phyloP scores from a whole-genome alignment of 2,797 vertebrate species.

The Amazona finschi region DNA sequence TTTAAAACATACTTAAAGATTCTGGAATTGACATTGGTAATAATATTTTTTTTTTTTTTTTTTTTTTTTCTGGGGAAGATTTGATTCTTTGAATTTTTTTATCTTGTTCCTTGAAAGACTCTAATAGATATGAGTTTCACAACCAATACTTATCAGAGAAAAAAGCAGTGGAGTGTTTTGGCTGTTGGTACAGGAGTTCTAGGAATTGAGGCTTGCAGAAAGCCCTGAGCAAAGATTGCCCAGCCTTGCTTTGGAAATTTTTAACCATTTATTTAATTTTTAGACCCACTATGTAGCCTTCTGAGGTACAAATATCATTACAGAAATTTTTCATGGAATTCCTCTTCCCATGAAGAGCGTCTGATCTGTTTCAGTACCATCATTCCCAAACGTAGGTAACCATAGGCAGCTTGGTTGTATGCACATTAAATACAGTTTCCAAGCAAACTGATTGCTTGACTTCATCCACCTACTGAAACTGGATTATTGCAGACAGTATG shows the following conservation, averaged over 20 bases:
- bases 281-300: neutral
- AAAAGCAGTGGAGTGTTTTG: neutral
- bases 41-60: neutral
- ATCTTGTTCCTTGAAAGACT: neutral
- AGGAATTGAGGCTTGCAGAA: neutral
- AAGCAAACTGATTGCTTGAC: neutral
- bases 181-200: neutral
- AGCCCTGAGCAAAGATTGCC: neutral
- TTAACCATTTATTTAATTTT: neutral
- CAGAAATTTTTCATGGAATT: neutral
- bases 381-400: neutral
- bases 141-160: neutral
- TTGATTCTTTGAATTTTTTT: neutral
- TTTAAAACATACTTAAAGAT: neutral
- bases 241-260: neutral
- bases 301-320: neutral
- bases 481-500: neutral
- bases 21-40: neutral
- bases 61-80: neutral
- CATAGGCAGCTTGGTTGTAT: neutral
- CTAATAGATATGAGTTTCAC: neutral
- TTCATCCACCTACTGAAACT: neutral
- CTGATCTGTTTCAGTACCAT: neutral
- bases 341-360: neutral
- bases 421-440: neutral